Percentiles rank a stretch among this genome's conserved stretches.
phyloP scores from a whole-genome alignment of 37 sponge, comb jelly and placozoan genomes.

The Bolinopsis microptera region DNA sequence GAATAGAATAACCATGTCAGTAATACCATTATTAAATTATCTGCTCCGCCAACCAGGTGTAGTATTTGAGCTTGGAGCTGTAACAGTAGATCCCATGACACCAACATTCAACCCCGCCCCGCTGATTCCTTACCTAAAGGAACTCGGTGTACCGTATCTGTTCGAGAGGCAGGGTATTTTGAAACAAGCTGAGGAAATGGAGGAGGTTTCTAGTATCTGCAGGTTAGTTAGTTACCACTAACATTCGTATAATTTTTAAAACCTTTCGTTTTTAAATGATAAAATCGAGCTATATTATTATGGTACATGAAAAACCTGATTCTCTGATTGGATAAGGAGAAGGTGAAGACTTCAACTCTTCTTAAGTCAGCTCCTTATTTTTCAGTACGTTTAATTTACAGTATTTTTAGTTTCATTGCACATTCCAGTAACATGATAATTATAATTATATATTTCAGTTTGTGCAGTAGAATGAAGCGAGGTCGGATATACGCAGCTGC shows the following conservation, averaged over 20 bases:
- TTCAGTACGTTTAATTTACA: neutral
- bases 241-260: neutral
- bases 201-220: slow-evolving; percentile 77
- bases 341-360: too few species aligned
- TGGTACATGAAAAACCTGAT: too few species aligned
- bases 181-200: slow-evolving; percentile 73
- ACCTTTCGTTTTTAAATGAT: neutral
- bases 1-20: too few species aligned
- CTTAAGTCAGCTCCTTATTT: too few species aligned
- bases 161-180: slow-evolving; percentile 89
- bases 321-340: too few species aligned
- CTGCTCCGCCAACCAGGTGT: too few species aligned
- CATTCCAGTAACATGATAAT: too few species aligned
- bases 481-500: slow-evolving; percentile 84
- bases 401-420: neutral
- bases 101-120: slow-evolving; percentile 87
- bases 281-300: too few species aligned
- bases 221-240: slow-evolving; percentile 6
- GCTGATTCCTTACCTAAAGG: slow-evolving; percentile 80
- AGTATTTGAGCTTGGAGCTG: slow-evolving; percentile 79
- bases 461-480: slow-evolving; percentile 92
- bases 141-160: slow-evolving; percentile 81
- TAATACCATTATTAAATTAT: too few species aligned
- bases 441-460: too few species aligned
- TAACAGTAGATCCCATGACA: slow-evolving; percentile 85